A percentile compares a stretch with the other conserved stretches of the same genome.
Conservation (phyloP, 2,113 vertebrate genomes). For the Aix galericulata region DNA sequence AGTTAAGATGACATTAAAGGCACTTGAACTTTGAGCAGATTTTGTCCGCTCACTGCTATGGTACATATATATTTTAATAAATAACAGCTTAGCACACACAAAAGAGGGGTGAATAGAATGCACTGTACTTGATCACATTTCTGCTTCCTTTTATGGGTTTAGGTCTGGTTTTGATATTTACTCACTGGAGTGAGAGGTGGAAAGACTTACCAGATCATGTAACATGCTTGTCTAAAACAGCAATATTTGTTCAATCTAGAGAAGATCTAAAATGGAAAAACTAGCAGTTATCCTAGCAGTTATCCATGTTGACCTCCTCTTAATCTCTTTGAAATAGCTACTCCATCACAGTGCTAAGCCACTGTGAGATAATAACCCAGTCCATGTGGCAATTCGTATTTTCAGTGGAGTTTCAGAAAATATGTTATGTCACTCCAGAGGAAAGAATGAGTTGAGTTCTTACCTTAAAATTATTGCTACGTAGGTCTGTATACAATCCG, state of each 20-base stretch:
- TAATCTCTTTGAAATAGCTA: background rate
- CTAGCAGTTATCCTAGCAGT: background rate
- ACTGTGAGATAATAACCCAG: background rate
- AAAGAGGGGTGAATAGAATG: background rate
- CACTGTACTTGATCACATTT: background rate
- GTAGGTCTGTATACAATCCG: background rate
- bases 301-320: background rate
- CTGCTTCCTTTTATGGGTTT: background rate
- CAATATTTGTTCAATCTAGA: background rate
- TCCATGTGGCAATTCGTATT: background rate
- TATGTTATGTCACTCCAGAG: background rate
- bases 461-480: background rate
- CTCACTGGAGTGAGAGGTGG: background rate
- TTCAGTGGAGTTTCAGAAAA: background rate
- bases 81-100: background rate
- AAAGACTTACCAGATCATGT: background rate
- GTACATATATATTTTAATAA: background rate
- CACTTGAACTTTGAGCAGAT: rapidly evolving
- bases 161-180: background rate
- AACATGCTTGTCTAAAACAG: background rate
- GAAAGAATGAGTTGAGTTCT: background rate
- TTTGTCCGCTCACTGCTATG: background rate
- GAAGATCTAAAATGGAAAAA: background rate
- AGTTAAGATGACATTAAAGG: background rate
- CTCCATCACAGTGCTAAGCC: background rate